phyloP scores from a whole-genome alignment of 2,888 invertebrate species.

The Scaptomyza caliginosa region DNA sequence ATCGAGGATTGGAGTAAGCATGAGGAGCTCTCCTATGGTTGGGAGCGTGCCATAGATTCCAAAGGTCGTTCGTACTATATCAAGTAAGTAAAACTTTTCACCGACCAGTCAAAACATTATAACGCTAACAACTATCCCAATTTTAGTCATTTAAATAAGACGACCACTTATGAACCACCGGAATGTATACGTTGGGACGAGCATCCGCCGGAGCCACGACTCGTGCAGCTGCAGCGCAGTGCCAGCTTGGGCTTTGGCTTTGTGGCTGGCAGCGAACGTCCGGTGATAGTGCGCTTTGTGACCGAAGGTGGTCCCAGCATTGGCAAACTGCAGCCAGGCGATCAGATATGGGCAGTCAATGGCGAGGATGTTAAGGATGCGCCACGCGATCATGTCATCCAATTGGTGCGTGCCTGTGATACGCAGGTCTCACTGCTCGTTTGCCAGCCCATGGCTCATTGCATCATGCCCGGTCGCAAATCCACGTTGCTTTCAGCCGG shows the following conservation, averaged over 20 bases:
- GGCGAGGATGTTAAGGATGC: constrained; percentile 94
- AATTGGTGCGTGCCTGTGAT: constrained; percentile 92
- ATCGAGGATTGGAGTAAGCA: constrained; percentile 90
- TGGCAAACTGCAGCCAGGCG: constrained; percentile 94
- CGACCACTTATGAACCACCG: constrained; percentile 96
- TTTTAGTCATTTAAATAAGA: constrained; percentile 91
- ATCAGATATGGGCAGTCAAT: constrained; percentile 95
- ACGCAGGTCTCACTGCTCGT: constrained; percentile 91
- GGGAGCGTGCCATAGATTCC: constrained; percentile 94
- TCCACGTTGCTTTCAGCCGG: constrained; percentile 94
- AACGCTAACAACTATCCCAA: neutral
- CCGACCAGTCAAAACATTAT: rapidly evolving
- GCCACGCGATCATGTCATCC: constrained; percentile 94
- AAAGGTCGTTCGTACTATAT: constrained; percentile 91
- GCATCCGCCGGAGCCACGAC: constrained; percentile 91
- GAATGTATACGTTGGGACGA: constrained; percentile 86
- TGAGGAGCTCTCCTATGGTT: constrained; percentile 92
- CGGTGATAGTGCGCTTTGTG: constrained; percentile 95
- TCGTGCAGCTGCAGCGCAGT: constrained; percentile 90
- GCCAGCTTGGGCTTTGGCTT: constrained; percentile 95
- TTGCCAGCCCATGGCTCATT: constrained; percentile 90
- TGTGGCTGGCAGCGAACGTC: constrained; percentile 97
- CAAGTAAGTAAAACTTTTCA: constrained; percentile 86
- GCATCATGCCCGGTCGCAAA: constrained; percentile 87
- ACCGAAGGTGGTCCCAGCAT: constrained; percentile 96